phyloP scores from a whole-genome alignment of 2,113 vertebrate species.

The Capreolus pygargus region DNA sequence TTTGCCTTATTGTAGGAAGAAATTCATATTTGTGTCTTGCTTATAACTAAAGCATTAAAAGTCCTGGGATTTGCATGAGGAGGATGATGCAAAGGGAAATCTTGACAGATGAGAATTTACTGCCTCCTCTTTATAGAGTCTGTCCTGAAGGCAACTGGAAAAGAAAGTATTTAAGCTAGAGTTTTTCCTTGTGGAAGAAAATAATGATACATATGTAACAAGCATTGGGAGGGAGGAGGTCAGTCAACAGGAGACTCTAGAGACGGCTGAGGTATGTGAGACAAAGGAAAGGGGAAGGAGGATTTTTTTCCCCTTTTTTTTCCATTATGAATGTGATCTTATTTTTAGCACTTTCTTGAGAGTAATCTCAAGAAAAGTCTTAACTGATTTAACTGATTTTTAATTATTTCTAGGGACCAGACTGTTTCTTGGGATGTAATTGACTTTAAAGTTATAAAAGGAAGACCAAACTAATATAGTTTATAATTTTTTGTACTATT shows the following conservation, averaged over 20 bases:
- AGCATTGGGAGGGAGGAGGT: neutral
- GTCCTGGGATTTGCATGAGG: neutral
- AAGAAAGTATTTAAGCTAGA: neutral
- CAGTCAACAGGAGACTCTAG: neutral
- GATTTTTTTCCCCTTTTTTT: neutral
- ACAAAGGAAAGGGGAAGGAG: neutral
- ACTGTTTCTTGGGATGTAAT: neutral
- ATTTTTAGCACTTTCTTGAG: neutral
- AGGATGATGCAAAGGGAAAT: neutral
- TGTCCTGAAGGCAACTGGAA: neutral
- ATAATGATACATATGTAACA: neutral
- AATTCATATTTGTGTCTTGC: neutral
- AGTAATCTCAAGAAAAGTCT: neutral
- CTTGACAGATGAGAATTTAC: neutral
- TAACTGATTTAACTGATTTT: neutral
- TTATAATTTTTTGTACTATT: neutral
- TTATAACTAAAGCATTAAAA: neutral
- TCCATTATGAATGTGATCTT: neutral
- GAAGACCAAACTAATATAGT: neutral
- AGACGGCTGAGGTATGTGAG: neutral
- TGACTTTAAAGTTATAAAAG: neutral
- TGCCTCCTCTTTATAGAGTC: neutral
- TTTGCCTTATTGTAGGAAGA: neutral
- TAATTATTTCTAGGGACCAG: neutral
- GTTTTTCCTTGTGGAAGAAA: neutral